Percentiles rank a stretch among this genome's conserved stretches.
These are phyloP conservation scores for Aromia moschata DNA, from an alignment of 2,888 invertebrate species.

Conservation along the genomic window DNA sequence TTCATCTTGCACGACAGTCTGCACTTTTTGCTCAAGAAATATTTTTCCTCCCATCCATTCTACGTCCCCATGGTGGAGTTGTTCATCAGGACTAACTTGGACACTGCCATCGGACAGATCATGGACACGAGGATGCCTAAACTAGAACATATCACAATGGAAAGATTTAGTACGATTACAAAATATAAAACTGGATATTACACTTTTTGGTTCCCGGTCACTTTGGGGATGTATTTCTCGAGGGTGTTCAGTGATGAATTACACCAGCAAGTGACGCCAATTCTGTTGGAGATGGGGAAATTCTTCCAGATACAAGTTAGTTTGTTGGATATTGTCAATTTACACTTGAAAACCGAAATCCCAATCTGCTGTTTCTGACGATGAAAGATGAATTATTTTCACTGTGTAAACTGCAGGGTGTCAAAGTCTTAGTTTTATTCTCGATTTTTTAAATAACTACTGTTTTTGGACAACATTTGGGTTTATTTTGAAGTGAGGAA, in stretches of 20 bases:
- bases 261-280: conserved; percentile 83
- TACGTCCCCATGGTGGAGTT: conserved; percentile 82
- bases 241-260: conserved; percentile 79
- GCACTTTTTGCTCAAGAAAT: conserved; percentile 78
- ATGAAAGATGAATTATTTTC: too few relatives aligned
- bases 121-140: conserved; percentile 78
- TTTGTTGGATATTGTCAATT: too few relatives aligned
- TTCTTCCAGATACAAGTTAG: conserved; percentile 92
- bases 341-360: too few relatives aligned
- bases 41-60: conserved; percentile 78
- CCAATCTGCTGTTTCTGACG: too few relatives aligned
- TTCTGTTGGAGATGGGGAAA: conserved; percentile 90
- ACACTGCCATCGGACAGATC: conserved; percentile 82
- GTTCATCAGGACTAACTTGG: conserved; percentile 78
- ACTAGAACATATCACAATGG: conserved; percentile 72
- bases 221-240: conserved; percentile 87
- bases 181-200: conserved; percentile 94
- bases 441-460: too few relatives aligned
- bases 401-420: too few relatives aligned
- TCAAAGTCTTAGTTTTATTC: too few relatives aligned
- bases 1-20: conserved; percentile 80
- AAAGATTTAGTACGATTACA: conserved; percentile 82
- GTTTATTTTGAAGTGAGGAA: too few relatives aligned
- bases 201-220: conserved; percentile 90
- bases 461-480: too few relatives aligned